Conservation (phyloP, 2,797 vertebrate species). For the Channallabes apus region DNA sequence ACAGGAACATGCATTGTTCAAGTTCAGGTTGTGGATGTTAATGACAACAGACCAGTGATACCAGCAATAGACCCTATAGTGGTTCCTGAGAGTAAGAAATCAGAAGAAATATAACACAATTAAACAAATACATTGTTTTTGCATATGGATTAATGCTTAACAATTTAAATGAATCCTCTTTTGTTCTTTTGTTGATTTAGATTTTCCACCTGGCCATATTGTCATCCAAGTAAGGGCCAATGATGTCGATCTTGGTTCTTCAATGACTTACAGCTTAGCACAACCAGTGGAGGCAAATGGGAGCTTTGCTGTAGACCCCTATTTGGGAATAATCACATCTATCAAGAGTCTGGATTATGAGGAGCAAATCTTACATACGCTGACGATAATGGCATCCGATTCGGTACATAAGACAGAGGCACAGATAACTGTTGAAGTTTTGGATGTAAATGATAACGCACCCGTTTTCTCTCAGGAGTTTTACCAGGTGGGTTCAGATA, state of each 20-base stretch:
- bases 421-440: slow-evolving; percentile 74
- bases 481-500: slow-evolving; percentile 81
- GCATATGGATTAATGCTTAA: not conserved
- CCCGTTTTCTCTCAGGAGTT: slow-evolving; percentile 82
- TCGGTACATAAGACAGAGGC: slow-evolving; percentile 79
- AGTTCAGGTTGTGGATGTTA: slow-evolving; percentile 86
- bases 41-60: slow-evolving; percentile 87
- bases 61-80: slow-evolving; percentile 74
- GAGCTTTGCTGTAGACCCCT: slow-evolving; percentile 80
- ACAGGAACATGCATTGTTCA: slow-evolving; percentile 75
- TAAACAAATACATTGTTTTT: not conserved
- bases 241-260: slow-evolving; percentile 82
- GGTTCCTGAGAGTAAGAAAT: slow-evolving; percentile 86
- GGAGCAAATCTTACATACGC: slow-evolving; percentile 69
- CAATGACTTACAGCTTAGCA: slow-evolving; percentile 81
- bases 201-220: slow-evolving; percentile 79
- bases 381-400: slow-evolving; percentile 82
- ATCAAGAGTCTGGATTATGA: slow-evolving; percentile 83
- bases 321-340: slow-evolving; percentile 79
- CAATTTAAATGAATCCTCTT: not conserved
- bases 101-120: not conserved
- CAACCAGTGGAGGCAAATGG: slow-evolving; percentile 66
- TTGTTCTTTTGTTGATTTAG: slow-evolving; percentile 60
- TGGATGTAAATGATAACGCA: slow-evolving; percentile 89
- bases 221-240: slow-evolving; percentile 80